These are phyloP conservation scores for Calliopsis andreniformis DNA, from an alignment of 1,140 invertebrate species.

Conservation along the genomic window DNA sequence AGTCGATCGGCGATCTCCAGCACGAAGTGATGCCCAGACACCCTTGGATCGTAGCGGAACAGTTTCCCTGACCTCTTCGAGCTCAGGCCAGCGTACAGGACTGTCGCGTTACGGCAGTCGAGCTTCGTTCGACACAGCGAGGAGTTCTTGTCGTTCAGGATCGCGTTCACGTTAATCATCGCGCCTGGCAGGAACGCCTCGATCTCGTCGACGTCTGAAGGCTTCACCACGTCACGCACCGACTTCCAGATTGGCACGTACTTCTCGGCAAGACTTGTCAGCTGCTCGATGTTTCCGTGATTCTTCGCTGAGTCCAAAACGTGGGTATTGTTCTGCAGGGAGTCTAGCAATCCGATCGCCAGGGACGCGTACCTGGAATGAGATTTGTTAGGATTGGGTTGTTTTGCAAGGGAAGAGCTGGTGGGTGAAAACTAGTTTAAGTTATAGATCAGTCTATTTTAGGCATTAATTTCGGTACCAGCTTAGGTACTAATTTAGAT, in stretches of 20 bases:
- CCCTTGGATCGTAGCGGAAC: conserved; percentile 70
- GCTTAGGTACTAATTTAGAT: too few species aligned
- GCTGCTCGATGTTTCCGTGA: conserved; percentile 62
- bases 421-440: too few species aligned
- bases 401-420: too few species aligned
- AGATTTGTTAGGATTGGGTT: background rate
- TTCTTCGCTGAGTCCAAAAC: conserved; percentile 64
- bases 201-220: conserved; percentile 51
- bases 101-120: conserved; percentile 53
- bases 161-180: conserved; percentile 73
- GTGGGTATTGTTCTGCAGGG: conserved; percentile 66
- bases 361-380: conserved; percentile 64
- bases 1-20: conserved; percentile 69
- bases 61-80: conserved; percentile 69
- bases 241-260: conserved; percentile 74
- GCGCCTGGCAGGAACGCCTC: conserved; percentile 68
- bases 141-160: conserved; percentile 53
- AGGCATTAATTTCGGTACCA: too few species aligned
- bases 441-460: too few species aligned
- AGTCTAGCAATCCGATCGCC: conserved; percentile 61
- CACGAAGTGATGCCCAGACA: conserved; percentile 65
- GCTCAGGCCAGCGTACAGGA: conserved; percentile 67
- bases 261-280: conserved; percentile 66
- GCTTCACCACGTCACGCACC: conserved; percentile 64
- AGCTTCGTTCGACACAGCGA: conserved; percentile 54